Conservation (phyloP, 2,888 invertebrate species). For the Nebria brevicollis region DNA sequence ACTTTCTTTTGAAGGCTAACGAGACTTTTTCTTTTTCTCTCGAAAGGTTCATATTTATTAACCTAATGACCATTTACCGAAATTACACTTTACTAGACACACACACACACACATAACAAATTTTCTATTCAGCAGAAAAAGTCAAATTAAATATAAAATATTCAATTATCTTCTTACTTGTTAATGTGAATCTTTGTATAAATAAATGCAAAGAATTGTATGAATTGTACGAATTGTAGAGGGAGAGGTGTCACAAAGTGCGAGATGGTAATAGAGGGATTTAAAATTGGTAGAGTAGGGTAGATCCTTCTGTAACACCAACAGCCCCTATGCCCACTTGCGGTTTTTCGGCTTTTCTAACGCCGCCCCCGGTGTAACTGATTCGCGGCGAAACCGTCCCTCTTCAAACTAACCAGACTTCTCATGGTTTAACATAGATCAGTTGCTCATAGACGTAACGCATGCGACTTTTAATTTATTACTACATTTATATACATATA, state of each 20-base stretch:
- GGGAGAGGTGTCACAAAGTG: not conserved
- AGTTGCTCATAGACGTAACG: conserved; percentile 5
- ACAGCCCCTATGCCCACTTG: not conserved
- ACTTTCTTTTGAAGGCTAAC: not conserved
- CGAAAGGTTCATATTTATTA: not conserved
- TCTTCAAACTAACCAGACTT: not conserved
- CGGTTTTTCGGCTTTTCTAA: conserved; percentile 20
- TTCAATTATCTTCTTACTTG: too few species aligned
- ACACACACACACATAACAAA: not conserved
- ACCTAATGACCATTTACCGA: not conserved
- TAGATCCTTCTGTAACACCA: not conserved
- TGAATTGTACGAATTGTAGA: too few species aligned
- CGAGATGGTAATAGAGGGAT: not conserved
- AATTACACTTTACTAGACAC: not conserved
- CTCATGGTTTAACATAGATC: conserved; percentile 6
- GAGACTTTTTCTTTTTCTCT: not conserved
- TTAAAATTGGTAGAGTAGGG: not conserved
- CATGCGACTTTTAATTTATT: not conserved
- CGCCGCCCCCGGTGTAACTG: not conserved
- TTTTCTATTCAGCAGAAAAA: too few species aligned
- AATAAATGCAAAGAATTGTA: too few species aligned
- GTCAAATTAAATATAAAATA: too few species aligned
- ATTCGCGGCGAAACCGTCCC: not conserved
- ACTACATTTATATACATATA: not conserved
- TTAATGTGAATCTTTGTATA: too few species aligned